These are phyloP conservation scores for Prunella strophiata DNA, from an alignment of 2,797 vertebrate species.

Conservation along the genomic window DNA sequence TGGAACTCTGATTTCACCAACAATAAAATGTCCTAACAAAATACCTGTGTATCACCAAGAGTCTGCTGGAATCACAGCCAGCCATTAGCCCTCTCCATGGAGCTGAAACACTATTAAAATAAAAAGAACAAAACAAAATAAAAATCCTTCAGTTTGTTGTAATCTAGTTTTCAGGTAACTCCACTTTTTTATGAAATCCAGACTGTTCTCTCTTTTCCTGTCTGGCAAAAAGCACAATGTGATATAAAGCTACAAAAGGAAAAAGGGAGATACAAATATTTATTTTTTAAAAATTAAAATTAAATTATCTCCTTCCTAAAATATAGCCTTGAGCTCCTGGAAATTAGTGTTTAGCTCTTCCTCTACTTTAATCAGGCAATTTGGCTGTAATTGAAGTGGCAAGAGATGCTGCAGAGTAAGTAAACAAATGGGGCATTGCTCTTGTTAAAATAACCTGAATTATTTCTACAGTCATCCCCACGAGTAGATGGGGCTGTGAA, in stretches of 20 bases:
- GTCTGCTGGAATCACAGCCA: background rate
- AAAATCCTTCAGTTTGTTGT: background rate
- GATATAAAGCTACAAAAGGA: background rate
- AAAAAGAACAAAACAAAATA: background rate
- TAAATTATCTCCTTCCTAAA: background rate
- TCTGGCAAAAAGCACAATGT: background rate
- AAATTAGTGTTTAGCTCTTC: background rate
- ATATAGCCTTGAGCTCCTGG: background rate
- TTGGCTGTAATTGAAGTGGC: background rate
- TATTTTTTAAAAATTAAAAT: background rate
- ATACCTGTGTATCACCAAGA: too few species aligned
- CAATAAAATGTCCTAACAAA: background rate
- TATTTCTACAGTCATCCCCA: background rate
- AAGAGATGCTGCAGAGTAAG: background rate
- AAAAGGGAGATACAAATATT: background rate
- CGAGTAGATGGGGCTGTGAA: background rate
- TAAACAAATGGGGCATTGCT: background rate
- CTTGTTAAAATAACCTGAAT: background rate
- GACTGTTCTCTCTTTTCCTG: background rate
- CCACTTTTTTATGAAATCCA: background rate
- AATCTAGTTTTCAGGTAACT: background rate
- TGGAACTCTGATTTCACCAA: background rate
- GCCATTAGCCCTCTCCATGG: background rate
- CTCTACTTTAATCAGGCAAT: background rate
- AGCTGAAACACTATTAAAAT: background rate